Percentiles rank a stretch among this genome's conserved stretches.
These are phyloP conservation scores for Drosophila leontia DNA, from an alignment of 1,140 invertebrate genomes.

Conservation along the genomic window DNA sequence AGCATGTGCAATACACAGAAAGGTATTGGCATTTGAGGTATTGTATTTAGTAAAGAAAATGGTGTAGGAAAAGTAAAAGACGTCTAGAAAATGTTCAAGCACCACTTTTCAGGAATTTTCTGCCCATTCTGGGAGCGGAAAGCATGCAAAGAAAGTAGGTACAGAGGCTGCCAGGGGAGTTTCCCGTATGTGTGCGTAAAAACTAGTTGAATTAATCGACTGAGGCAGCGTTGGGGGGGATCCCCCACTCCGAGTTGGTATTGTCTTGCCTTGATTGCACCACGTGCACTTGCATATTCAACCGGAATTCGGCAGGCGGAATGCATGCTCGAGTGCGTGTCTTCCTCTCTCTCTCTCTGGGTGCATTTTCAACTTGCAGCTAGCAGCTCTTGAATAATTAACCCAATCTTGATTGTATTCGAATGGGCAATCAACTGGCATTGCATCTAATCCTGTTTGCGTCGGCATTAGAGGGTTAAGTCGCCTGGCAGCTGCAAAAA, in stretches of 20 bases:
- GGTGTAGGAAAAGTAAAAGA: not conserved
- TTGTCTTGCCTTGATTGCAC: constrained; percentile 40
- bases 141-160: not conserved
- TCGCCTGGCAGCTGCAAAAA: constrained; percentile 25
- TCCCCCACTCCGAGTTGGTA: not conserved
- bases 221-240: not conserved
- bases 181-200: constrained; percentile 3
- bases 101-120: constrained; percentile 5
- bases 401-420: constrained; percentile 42
- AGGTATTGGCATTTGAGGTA: not conserved
- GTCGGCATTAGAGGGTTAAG: constrained; percentile 37
- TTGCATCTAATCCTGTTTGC: constrained; percentile 44
- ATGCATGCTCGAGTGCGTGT: constrained; percentile 22
- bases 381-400: constrained; percentile 43
- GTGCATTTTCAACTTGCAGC: constrained; percentile 5
- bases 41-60: not conserved
- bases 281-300: constrained; percentile 41
- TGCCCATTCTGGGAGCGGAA: not conserved
- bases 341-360: not conserved
- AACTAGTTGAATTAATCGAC: constrained; percentile 34
- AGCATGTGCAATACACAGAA: not conserved
- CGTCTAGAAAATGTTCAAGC: not conserved
- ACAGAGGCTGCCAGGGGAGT: not conserved
- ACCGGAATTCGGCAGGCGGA: constrained; percentile 16
- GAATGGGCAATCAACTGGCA: constrained; percentile 46